Evolutionary conservation across 2,888 invertebrate species (phyloP).

Genomic region (Drosophila stalkeri): DNA sequence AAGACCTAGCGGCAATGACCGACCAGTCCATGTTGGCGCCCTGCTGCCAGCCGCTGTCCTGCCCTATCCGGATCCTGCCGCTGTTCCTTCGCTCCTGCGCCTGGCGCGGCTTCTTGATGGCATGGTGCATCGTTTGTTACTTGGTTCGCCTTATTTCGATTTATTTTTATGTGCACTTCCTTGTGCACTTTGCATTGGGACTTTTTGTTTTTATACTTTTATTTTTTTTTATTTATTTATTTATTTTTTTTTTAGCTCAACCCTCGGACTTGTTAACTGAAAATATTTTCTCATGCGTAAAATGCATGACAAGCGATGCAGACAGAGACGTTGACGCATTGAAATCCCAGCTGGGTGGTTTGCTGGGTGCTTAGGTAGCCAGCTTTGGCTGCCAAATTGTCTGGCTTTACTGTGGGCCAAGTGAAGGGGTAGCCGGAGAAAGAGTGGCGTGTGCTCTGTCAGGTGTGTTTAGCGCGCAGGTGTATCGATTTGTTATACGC

Average conservation of each 20-base stretch:
- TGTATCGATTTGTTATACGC: conserved; percentile 52
- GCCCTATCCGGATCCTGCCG: conserved; percentile 1
- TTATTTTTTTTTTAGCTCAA: conserved; percentile 28
- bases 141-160: conserved; percentile 67
- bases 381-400: conserved; percentile 40
- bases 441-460: conserved; percentile 11
- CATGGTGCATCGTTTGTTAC: conserved; percentile 72
- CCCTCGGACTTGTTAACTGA: conserved; percentile 71
- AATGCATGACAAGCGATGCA: conserved; percentile 74
- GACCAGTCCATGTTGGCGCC: conserved; percentile 20
- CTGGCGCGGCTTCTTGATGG: conserved; percentile 49
- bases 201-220: not conserved
- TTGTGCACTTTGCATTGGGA: conserved; percentile 52
- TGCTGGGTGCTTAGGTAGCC: conserved; percentile 31
- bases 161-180: conserved; percentile 72
- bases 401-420: conserved; percentile 3
- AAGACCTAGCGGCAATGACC: conserved; percentile 48
- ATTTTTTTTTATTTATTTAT: not conserved
- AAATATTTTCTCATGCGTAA: conserved; percentile 80
- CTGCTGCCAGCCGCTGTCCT: conserved; percentile 1
- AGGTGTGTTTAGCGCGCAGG: conserved; percentile 33
- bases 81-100: not conserved
- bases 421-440: not conserved
- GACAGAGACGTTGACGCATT: conserved; percentile 67
- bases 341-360: conserved; percentile 32